A percentile compares a stretch with the other conserved stretches of the same genome.
These are phyloP conservation scores for Drosophila infuscata DNA, from an alignment of 2,888 invertebrate species.

Conservation along the genomic window DNA sequence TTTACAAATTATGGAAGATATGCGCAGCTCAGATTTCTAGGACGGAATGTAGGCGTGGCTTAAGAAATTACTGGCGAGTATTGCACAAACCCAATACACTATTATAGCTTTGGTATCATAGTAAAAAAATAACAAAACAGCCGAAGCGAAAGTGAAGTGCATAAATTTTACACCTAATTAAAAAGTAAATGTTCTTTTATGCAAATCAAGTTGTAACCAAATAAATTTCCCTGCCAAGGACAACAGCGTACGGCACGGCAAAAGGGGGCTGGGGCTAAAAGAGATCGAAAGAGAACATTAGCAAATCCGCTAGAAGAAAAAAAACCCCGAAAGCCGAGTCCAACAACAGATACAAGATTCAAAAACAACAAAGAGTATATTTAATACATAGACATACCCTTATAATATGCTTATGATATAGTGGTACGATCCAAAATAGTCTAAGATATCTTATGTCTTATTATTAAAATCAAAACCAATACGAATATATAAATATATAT, in stretches of 20 bases:
- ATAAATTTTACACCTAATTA: conserved; percentile 81
- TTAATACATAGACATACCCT: not conserved
- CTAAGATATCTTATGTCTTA: not conserved
- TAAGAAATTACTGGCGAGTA: too few species aligned
- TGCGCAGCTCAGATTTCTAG: too few species aligned
- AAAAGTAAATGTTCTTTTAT: conserved; percentile 80
- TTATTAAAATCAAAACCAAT: not conserved
- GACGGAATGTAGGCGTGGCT: too few species aligned
- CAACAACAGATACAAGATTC: conserved; percentile 34
- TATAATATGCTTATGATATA: not conserved
- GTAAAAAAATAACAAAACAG: conserved; percentile 3
- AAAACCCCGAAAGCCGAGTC: conserved; percentile 31
- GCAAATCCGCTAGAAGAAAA: conserved; percentile 34
- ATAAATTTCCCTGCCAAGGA: conserved; percentile 66
- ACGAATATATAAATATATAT: not conserved
- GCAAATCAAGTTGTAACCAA: conserved; percentile 78
- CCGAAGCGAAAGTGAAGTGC: conserved; percentile 71
- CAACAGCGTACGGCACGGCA: not conserved
- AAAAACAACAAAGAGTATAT: not conserved
- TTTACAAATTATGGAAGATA: too few species aligned
- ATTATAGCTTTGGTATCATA: too few species aligned
- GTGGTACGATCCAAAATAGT: not conserved
- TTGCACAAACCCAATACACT: too few species aligned
- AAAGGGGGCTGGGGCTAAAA: not conserved
- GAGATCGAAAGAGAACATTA: conserved; percentile 17